Evolutionary conservation across 2,888 invertebrate genomes (phyloP).

Genomic region (Alloscopus bannaensis): DNA sequence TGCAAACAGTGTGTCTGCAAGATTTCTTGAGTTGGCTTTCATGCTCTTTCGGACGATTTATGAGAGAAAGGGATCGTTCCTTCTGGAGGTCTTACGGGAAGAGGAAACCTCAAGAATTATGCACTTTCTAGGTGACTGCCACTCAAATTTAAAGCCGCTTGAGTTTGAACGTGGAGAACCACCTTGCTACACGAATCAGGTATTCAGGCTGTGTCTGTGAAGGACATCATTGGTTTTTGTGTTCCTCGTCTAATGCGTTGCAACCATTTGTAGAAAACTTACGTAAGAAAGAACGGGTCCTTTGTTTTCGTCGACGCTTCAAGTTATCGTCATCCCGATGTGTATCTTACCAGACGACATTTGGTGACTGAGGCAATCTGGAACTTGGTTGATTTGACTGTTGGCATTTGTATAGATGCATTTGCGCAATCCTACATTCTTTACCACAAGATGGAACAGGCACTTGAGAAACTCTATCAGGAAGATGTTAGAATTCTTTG

Average conservation of each 20-base stretch:
- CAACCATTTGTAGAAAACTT: background rate
- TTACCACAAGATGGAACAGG: constrained; percentile 67
- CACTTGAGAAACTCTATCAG: constrained; percentile 64
- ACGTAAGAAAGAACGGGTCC: background rate
- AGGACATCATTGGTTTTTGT: background rate
- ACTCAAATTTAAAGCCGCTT: constrained; percentile 17
- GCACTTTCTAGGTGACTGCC: constrained; percentile 32
- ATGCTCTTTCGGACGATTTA: constrained; percentile 55
- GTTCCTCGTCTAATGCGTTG: background rate
- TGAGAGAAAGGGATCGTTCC: constrained; percentile 45
- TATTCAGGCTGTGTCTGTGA: background rate
- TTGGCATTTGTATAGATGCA: constrained; percentile 49
- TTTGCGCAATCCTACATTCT: constrained; percentile 59
- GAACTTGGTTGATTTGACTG: constrained; percentile 65
- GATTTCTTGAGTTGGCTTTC: constrained; percentile 47
- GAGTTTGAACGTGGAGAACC: constrained; percentile 7
- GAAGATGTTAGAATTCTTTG: constrained; percentile 57
- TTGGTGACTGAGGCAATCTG: constrained; percentile 57
- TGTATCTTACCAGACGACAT: constrained; percentile 27
- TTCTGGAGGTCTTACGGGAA: constrained; percentile 42
- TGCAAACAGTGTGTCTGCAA: constrained; percentile 27
- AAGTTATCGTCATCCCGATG: background rate
- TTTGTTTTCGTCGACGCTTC: constrained; percentile 8
- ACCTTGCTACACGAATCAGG: constrained; percentile 27
- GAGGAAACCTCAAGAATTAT: constrained; percentile 35